A percentile compares a stretch with the other conserved stretches of the same genome.
Conservation (phyloP, 30 jellyfish, hydroid and myxozoan species). For the Phacellophora camtschatica region DNA sequence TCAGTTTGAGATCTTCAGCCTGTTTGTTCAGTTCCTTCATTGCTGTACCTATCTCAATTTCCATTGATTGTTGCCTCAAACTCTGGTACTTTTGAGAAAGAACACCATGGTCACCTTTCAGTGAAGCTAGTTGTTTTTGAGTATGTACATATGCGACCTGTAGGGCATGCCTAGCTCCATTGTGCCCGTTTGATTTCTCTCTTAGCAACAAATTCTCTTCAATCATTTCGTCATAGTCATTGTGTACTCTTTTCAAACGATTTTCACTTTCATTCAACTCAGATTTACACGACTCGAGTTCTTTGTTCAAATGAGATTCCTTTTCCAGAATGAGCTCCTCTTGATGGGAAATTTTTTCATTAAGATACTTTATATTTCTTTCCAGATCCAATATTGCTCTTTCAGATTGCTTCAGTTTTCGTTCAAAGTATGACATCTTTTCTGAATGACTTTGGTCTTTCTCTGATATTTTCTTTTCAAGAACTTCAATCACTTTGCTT, state of each 20-base stretch:
- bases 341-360: neutral
- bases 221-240: neutral
- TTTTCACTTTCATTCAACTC: neutral
- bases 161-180: slow-evolving; percentile 80
- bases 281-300: neutral
- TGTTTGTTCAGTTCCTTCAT: slow-evolving; percentile 24
- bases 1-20: slow-evolving; percentile 70
- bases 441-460: neutral
- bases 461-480: neutral
- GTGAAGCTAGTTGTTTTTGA: slow-evolving; percentile 58
- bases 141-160: slow-evolving; percentile 71
- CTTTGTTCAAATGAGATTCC: neutral
- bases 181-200: slow-evolving; percentile 48
- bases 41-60: neutral
- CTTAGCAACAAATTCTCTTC: slow-evolving; percentile 26
- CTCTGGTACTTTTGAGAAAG: slow-evolving; percentile 12
- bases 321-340: neutral
- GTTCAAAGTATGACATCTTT: neutral
- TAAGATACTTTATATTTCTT: neutral
- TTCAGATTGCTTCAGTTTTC: neutral
- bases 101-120: slow-evolving; percentile 59
- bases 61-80: slow-evolving; percentile 35
- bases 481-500: neutral
- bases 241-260: neutral
- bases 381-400: neutral